Conservation (phyloP, 2,113 vertebrate genomes). For the Catharus minimus region DNA sequence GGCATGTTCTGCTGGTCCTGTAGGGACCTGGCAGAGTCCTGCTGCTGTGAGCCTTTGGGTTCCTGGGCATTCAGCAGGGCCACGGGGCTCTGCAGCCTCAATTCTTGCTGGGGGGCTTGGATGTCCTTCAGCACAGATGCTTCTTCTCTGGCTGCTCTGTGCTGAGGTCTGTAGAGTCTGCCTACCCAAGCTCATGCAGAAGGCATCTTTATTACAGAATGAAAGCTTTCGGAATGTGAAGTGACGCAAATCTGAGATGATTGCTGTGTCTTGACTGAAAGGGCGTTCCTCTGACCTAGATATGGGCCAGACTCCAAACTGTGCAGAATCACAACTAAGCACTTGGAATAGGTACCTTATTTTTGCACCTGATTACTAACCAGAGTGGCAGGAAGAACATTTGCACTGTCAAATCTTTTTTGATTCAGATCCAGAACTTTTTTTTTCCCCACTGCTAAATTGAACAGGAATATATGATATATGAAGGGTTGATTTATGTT, state of each 20-base stretch:
- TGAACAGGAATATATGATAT: not conserved
- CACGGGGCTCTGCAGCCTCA: rapidly evolving
- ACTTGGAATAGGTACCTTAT: not conserved
- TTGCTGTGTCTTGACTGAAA: not conserved
- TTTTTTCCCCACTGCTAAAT: not conserved
- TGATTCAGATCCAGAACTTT: not conserved
- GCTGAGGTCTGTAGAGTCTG: not conserved
- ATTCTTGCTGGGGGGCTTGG: rapidly evolving
- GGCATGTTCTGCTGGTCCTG: not conserved
- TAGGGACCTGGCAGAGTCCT: not conserved
- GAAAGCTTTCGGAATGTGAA: not conserved
- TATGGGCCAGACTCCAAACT: not conserved
- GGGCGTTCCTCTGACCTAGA: not conserved
- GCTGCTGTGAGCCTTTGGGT: rapidly evolving
- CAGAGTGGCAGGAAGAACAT: not conserved
- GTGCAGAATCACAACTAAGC: not conserved
- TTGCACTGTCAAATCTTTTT: not conserved
- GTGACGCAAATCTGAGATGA: not conserved
- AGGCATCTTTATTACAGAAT: not conserved
- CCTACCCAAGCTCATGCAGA: not conserved
- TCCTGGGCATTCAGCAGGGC: not conserved
- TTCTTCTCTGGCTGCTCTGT: not conserved
- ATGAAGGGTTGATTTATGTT: not conserved
- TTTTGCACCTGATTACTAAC: not conserved
- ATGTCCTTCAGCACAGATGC: not conserved